phyloP scores from a whole-genome alignment of 1,140 invertebrate species.

The Ephestia elutella region DNA sequence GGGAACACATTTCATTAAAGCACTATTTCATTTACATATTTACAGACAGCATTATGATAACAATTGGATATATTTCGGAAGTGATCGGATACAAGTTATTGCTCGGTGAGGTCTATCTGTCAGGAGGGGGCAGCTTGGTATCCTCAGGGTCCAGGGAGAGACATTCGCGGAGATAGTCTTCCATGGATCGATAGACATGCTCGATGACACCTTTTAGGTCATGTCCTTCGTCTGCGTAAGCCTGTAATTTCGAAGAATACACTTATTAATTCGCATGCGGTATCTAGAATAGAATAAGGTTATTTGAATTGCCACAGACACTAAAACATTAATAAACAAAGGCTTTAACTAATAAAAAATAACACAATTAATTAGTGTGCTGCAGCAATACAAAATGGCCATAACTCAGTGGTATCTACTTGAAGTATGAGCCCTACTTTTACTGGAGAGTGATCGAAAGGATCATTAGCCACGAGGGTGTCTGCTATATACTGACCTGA shows the following conservation, averaged over 20 bases:
- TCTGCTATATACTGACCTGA: slow-evolving; percentile 88
- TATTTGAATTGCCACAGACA: too few species aligned
- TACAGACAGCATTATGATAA: slow-evolving; percentile 54
- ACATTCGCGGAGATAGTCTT: slow-evolving; percentile 88
- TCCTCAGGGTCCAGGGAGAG: slow-evolving; percentile 86
- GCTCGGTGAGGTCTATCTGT: slow-evolving; percentile 56
- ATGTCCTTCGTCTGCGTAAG: slow-evolving; percentile 89
- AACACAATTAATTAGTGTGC: too few species aligned
- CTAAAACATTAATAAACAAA: too few species aligned
- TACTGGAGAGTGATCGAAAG: too few species aligned
- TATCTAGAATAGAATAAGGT: too few species aligned
- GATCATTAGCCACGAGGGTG: not conserved
- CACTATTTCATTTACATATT: slow-evolving; percentile 70
- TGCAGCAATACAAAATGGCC: too few species aligned
- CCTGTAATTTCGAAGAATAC: slow-evolving; percentile 72
- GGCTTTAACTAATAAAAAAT: too few species aligned
- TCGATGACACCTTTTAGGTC: slow-evolving; percentile 84
- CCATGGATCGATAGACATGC: slow-evolving; percentile 90
- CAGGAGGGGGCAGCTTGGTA: slow-evolving; percentile 70
- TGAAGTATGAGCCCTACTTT: too few species aligned
- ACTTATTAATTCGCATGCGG: not conserved
- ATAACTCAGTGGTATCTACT: too few species aligned
- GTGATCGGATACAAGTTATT: slow-evolving; percentile 8
- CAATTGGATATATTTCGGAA: slow-evolving; percentile 30
- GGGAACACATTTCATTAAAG: slow-evolving; percentile 68